Percentiles rank a stretch among this genome's conserved stretches.
phyloP scores from a whole-genome alignment of 2,888 invertebrate genomes.

The Leptinotarsa peninsularis region DNA sequence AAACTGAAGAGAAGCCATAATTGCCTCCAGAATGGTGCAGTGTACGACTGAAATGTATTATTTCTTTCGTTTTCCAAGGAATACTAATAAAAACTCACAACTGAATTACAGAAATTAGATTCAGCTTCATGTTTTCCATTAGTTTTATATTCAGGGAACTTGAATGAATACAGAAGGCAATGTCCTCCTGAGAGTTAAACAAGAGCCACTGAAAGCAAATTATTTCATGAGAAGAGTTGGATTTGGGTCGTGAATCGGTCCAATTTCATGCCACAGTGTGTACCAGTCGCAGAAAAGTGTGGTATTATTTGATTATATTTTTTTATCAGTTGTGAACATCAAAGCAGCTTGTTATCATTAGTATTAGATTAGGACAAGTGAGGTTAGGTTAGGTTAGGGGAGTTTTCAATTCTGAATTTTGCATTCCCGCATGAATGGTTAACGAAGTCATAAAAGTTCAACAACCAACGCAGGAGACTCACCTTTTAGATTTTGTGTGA shows the following conservation, averaged over 20 bases:
- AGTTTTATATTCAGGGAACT: background rate
- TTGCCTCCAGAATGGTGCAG: background rate
- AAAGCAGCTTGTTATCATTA: too few relatives aligned
- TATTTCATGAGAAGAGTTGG: background rate
- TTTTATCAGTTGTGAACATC: too few relatives aligned
- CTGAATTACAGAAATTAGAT: constrained; percentile 4
- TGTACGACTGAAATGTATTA: background rate
- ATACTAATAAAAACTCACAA: background rate
- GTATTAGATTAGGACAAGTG: too few relatives aligned
- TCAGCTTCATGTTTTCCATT: constrained; percentile 5
- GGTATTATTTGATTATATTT: too few relatives aligned
- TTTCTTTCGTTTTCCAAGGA: background rate
- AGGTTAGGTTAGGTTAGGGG: too few relatives aligned
- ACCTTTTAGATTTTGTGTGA: too few relatives aligned
- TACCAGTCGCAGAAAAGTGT: background rate
- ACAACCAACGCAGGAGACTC: too few relatives aligned
- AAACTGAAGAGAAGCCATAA: background rate
- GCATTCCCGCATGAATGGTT: too few relatives aligned
- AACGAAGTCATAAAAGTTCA: too few relatives aligned
- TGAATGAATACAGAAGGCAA: background rate
- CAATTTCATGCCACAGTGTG: background rate
- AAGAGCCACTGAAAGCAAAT: background rate
- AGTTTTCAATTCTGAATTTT: too few relatives aligned
- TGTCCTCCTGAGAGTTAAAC: background rate
- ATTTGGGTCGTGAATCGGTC: background rate